A percentile compares a stretch with the other conserved stretches of the same genome.
Evolutionary conservation across 2,888 invertebrate genomes (phyloP).

Genomic region (Chloromyia formosa): DNA sequence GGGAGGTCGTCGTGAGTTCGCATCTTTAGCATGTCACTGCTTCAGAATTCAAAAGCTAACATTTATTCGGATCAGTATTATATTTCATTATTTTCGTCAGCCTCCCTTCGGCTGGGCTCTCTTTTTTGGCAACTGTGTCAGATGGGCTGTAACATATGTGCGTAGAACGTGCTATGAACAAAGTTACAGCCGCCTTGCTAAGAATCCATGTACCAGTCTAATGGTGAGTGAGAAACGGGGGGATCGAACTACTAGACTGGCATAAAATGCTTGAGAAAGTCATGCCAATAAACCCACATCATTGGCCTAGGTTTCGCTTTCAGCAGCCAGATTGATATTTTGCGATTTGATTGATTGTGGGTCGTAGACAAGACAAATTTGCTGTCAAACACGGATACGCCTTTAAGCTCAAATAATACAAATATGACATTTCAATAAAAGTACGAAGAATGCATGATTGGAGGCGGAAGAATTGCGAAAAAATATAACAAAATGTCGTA

Average conservation of each 20-base stretch:
- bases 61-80: constrained; percentile 39
- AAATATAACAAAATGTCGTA: too few relatives aligned
- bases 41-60: constrained; percentile 30
- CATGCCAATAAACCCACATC: not conserved
- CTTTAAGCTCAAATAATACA: constrained; percentile 23
- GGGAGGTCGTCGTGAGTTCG: not conserved
- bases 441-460: not conserved
- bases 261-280: constrained; percentile 22
- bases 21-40: constrained; percentile 23
- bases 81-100: constrained; percentile 37
- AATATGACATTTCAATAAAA: constrained; percentile 32
- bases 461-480: not conserved
- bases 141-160: too few relatives aligned
- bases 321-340: constrained; percentile 32
- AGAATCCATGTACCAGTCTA: not conserved
- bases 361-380: constrained; percentile 27
- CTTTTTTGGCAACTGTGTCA: constrained; percentile 9
- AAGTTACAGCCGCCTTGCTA: constrained; percentile 3
- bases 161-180: too few relatives aligned
- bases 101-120: not conserved
- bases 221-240: not conserved
- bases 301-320: constrained; percentile 14
- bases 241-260: not conserved
- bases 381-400: constrained; percentile 9
- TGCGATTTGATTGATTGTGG: constrained; percentile 38